Evolutionary conservation across 2,888 invertebrate genomes (phyloP), one percentile per base, ranked within the genome.

Genomic region (Lasioglossum villosulum): DNA sequence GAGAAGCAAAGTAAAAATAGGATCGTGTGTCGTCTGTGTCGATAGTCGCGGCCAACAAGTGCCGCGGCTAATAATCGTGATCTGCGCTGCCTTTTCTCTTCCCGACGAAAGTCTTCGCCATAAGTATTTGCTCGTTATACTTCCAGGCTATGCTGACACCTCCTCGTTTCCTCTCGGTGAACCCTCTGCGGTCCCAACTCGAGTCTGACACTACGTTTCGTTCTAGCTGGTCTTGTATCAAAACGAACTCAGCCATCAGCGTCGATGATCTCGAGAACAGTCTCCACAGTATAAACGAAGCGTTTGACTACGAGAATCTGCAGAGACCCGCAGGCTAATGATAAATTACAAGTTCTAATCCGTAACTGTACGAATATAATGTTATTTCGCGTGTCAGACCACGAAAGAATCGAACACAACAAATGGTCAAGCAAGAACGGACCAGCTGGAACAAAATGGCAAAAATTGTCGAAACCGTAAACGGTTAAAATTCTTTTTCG

Each of bases 81-180:
- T 37, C 82, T 82, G 80, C 70, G 73, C 79, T 83, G 79, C 73
- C 84, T 80, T 86, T 75, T 84, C 70, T 77, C 52, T 63, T 30
- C 19, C 34, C 66, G 19, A 66, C 80, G 75, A 70, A 34, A 83
- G 70, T 83, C 80, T 76, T 68, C 34, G 37, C 80, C 75, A 80
- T 81, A 85, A 88, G 77, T 86, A 85, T 85, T 85, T 81, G 75
- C 72, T 72, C 70, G 77, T 79, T 82, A 52, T 79, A 87, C 81
- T 80, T 81, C 78, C 79, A 84, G 75, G 70, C 75, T 84, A 75
- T 34, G 77, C 83, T 48, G 83, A 80, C 42, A 77, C 82, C 63
- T 59, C 16, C 59, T 86, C 78, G 78, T 88, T 84, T 80, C 73
- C 78, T 42, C 45, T 42, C 59, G 52, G 52, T 3, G n/a, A 52